phyloP scores from a whole-genome alignment of 2,888 invertebrate species.

The Heliconius aoede region DNA sequence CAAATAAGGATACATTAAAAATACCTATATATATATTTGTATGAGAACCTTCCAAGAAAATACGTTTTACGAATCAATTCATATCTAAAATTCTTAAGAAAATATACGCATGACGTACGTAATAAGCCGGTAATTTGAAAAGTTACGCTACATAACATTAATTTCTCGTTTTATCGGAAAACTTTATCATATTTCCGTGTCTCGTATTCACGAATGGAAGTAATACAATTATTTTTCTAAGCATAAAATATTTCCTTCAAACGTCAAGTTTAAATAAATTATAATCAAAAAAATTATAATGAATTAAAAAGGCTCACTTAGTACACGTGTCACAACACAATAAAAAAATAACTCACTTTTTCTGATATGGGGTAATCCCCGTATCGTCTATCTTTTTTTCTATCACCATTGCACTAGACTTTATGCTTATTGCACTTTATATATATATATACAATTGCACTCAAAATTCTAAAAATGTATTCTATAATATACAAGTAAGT shows the following conservation, averaged over 20 bases:
- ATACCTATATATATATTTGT: neutral
- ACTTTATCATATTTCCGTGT: neutral
- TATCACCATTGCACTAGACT: conserved; percentile 18
- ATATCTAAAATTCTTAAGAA: conserved; percentile 29
- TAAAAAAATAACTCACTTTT: conserved; percentile 34
- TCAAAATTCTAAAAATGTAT: conserved; percentile 1
- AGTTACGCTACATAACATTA: conserved; percentile 33
- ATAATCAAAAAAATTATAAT: neutral
- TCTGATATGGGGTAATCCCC: conserved; percentile 30
- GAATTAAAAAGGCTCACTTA: neutral
- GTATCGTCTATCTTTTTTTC: conserved; percentile 24
- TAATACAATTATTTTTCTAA: neutral
- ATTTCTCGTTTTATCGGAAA: neutral
- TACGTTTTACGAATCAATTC: neutral
- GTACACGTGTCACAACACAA: neutral
- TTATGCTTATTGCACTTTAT: neutral
- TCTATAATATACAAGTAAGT: neutral
- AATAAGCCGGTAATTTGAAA: conserved; percentile 10
- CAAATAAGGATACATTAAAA: neutral
- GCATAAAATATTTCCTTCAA: neutral
- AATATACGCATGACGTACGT: conserved; percentile 15
- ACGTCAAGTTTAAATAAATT: neutral
- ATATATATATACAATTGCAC: neutral
- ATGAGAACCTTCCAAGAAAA: neutral
- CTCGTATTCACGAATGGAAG: neutral